Base-by-base conservation (phyloP, 2,797 vertebrate species). In the Peromyscus melanophrys region DNA sequence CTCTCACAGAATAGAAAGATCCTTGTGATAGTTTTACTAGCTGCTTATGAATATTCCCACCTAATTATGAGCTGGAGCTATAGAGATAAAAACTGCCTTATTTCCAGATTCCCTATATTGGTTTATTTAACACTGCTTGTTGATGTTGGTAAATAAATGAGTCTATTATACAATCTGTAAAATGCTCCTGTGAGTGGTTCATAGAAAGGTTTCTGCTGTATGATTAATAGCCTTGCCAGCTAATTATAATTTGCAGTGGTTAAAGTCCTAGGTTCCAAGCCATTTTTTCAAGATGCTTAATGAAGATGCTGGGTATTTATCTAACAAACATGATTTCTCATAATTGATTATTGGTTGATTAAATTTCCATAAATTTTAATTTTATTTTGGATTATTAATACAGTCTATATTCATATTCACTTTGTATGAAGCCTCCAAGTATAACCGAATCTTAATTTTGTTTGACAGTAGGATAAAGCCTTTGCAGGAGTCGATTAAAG, bases 221-320 rank as follows among this genome's bases (percentile, higher is more conserved):
- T 96, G 96, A 97, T 94, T 95, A 96, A 97, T 96, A 97, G 92
- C 55, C 76, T 97, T 95, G 78, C 90, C 82, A 95, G 67, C 61
- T 96, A 97, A 97, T 97, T 97, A 89, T 97, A 96, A 95, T 96
- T 97, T 95, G 65, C 25, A 95, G 75, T 90, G 96, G 89, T 93
- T 97, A 80, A 94, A 92, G 27, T 92, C 34, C 57, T 94, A 27
- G 73, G 43, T 96, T 96, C 43, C 78, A 95, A 83, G 57, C 69
- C 85, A 46, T 82, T 97, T 96, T 52, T 52, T 52, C 37, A 92
- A 46, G 57, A 89, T 69, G 69, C 37, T 73, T 97, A 95, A 96
- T 97, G 94, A 92, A 92, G 73, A 81, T 75, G 14, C 40, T 83
- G 78, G n/a, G 37, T 91, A 71, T 93, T 97, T 96, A 55, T 93